These are phyloP conservation scores for Girardinus metallicus DNA, from an alignment of 2,797 vertebrate species.

Conservation along the genomic window DNA sequence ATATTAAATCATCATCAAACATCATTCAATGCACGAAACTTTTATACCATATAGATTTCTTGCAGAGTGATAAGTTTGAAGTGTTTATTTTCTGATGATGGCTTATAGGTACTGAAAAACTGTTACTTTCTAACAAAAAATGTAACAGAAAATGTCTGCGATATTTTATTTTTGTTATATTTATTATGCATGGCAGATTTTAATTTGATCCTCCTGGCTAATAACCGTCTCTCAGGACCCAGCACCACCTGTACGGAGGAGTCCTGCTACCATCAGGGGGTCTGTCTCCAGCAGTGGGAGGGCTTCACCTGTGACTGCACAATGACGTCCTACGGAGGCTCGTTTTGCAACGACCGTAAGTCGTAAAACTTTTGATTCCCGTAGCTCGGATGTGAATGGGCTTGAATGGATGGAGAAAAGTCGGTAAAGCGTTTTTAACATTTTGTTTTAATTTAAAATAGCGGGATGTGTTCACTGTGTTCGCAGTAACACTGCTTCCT, in stretches of 20 bases:
- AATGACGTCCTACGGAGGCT: conserved; percentile 93
- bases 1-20: background rate
- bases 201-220: background rate
- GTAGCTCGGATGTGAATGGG: background rate
- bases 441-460: background rate
- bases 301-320: conserved; percentile 94
- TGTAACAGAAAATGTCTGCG: background rate
- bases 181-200: background rate
- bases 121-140: background rate
- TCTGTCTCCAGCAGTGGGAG: conserved; percentile 96
- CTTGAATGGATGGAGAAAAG: conserved; percentile 12
- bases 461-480: background rate
- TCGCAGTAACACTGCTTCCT: conserved; percentile 1
- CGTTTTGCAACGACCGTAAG: conserved; percentile 94
- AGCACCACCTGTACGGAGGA: conserved; percentile 96
- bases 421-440: background rate
- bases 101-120: background rate
- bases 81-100: background rate
- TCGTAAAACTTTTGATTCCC: conserved; percentile 13
- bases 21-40: background rate
- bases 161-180: background rate
- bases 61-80: background rate
- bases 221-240: conserved; percentile 79
- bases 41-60: background rate
- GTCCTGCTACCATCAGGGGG: conserved; percentile 94